Base-by-base conservation (phyloP, 2,888 invertebrate genomes). In the Leptarthrus brevirostris region DNA sequence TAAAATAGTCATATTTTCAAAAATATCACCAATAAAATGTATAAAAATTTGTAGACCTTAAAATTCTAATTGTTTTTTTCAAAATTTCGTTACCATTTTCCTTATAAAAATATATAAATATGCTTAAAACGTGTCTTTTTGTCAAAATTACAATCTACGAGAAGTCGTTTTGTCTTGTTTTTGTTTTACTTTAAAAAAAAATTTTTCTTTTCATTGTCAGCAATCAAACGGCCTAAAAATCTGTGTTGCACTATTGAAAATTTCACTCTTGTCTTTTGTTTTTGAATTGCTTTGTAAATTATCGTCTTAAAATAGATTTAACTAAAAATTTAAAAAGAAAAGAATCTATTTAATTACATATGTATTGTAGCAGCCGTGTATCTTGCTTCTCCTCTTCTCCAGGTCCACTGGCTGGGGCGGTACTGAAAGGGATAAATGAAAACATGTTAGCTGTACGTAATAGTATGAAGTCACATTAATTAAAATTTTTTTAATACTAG, bases 291-390 rank as follows among this genome's bases (percentile, higher is more conserved):
- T 18, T 44, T 52, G 34, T 52, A 69, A 69, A 34, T 20, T 49
- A 52, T 52, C 30, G 18, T 12, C 69, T 69, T 69, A 69, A 52
- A 44, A 24, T 69, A 24, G 14, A 69, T 30, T 69, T 69, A 34
- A 49, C 69, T 69, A 69, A 69, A 49, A 49, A 8, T 12, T 44
- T 64, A 64, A 64, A 58, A 64, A 44, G 20, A 30, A 69, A 53
- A 49, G 26, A 40, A 47, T 64, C 74, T 72, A 69, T 16, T 52
- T 69, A 54, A 64, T 85, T 88, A 96, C 95, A 96, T 96, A 86
- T 96, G 96, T 84, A 96, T 96, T 76, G 96, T 95, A 72, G 96
- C 96, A 40, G 96, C 96, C 20, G 96, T 96, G 86, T 96, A 96
- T 81, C 96, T 91, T 8, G 96, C 95, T 84, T 96, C 96, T 10